Base-by-base conservation (phyloP, 2,113 vertebrate genomes). In the Crotalus horridus region DNA sequence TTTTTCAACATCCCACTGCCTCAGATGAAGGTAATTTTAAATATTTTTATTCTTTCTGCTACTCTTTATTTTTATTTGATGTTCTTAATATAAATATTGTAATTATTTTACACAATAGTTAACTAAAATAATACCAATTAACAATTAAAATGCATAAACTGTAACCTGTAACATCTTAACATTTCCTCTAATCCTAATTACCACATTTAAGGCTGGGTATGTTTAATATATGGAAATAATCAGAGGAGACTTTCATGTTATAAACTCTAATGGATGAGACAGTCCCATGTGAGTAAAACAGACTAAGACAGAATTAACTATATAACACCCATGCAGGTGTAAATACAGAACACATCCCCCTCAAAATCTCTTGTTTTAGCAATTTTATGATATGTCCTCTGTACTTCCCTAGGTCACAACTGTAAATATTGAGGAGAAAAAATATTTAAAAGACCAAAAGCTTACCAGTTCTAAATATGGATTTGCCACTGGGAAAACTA, bases 401-500 rank as follows among this genome's bases (percentile, higher is more conserved):
- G 24, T 29, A 46, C 23, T 23, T 56, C 33, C 15, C 26, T 59
- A 5, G 4, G 3, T 39, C 58, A 89, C 17, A 85, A 33, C 17
- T 89, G 6, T 13, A 48, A 81, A 85, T 58, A 48, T 13, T 6
- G 23, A 39, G 12, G 9, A 51, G 54, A 51, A 46, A 89, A 88
- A 59, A n/a, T 61, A 10, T n/a, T 91, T 86, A 33, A 13, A 93
- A 94, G 74, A 81, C 5, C 61, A 91, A 64, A 48, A 88, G 93
- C 98, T 97, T 97, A 99, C 99, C 99, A 3, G 99, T 99, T 97
- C 96, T 98, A 97, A 99, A 99, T 96, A 96, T 29, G 5, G 97
- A 97, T 95, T 99, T 98, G 93, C 99, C 98, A 59, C 98, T 99
- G 93, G 99, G 99, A 94, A 99, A 97, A 93, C 99, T 99, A 96